Percentiles rank a stretch among this genome's conserved stretches.
Evolutionary conservation across 2,797 vertebrate species (phyloP).

Genomic region (Crenichthys baileyi): DNA sequence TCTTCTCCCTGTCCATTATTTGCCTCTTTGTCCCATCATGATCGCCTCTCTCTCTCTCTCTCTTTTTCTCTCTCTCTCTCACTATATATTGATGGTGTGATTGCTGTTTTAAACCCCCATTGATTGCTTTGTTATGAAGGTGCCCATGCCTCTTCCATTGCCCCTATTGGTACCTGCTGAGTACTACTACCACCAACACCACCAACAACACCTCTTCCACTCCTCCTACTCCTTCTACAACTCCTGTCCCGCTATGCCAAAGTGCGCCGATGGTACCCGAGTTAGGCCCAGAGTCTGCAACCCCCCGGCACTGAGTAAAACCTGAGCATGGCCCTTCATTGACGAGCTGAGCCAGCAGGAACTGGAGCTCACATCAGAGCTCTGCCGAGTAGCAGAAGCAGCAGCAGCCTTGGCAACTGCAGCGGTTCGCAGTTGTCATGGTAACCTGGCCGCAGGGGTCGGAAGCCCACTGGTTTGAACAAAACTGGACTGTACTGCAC

Average conservation of each 20-base stretch:
- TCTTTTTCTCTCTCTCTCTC: conserved; percentile 73
- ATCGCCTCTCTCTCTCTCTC: conserved; percentile 69
- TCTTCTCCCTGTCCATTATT: conserved; percentile 63
- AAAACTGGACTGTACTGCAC: conserved; percentile 58
- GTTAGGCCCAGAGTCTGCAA: conserved; percentile 80
- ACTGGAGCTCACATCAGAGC: conserved; percentile 54
- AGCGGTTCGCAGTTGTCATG: conserved; percentile 64
- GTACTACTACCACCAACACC: conserved; percentile 77
- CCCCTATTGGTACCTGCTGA: conserved; percentile 87
- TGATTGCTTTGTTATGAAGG: conserved; percentile 91
- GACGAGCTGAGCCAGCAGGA: conserved; percentile 65
- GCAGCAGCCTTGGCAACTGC: conserved; percentile 64
- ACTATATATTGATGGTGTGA: conserved; percentile 84
- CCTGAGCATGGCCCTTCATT: conserved; percentile 36
- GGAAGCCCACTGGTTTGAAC: conserved; percentile 61
- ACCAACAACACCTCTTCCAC: conserved; percentile 77
- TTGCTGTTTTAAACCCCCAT: conserved; percentile 86
- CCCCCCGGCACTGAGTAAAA: conserved; percentile 71
- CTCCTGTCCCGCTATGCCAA: conserved; percentile 81
- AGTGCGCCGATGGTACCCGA: conserved; percentile 81
- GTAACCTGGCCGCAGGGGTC: conserved; percentile 51
- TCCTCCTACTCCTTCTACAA: conserved; percentile 81
- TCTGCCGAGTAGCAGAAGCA: conserved; percentile 31
- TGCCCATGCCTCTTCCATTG: conserved; percentile 88
- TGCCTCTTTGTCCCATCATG: conserved; percentile 75